phyloP scores from a whole-genome alignment of 1,140 invertebrate species.

The Acromyrmex heyeri region DNA sequence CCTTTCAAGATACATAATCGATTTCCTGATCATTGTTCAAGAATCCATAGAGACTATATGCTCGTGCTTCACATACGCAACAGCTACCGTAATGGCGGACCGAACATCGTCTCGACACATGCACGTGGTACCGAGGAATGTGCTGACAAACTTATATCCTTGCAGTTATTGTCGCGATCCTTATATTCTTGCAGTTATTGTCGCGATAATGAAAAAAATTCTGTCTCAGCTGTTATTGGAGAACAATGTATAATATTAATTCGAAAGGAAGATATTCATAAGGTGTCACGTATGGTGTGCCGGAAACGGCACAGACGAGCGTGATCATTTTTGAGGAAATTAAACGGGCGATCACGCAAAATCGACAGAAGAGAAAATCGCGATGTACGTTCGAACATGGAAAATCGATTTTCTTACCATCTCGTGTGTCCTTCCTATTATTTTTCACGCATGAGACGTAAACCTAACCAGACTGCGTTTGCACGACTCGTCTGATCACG shows the following conservation, averaged over 20 bases:
- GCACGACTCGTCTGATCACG: slow-evolving; percentile 69
- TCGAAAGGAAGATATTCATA: background rate
- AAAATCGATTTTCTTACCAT: slow-evolving; percentile 77
- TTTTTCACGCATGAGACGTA: slow-evolving; percentile 73
- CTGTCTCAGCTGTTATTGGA: no score
- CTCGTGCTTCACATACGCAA: background rate
- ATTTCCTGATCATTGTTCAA: background rate
- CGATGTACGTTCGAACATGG: background rate
- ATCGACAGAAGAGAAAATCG: background rate
- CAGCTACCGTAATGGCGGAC: slow-evolving; percentile 27
- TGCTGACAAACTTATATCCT: background rate
- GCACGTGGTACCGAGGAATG: background rate
- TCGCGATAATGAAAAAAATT: background rate
- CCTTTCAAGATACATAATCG: no score
- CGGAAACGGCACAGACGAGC: background rate
- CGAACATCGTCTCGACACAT: background rate
- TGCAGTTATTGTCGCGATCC: background rate
- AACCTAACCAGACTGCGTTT: slow-evolving; percentile 68
- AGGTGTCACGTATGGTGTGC: background rate
- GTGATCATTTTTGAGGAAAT: background rate
- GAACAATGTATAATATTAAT: background rate
- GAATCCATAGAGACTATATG: no score
- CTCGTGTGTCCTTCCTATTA: slow-evolving; percentile 68
- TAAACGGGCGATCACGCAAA: background rate
- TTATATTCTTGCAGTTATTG: background rate